Conservation (phyloP, 1,140 invertebrate genomes). For the Ganaspis sp. region DNA sequence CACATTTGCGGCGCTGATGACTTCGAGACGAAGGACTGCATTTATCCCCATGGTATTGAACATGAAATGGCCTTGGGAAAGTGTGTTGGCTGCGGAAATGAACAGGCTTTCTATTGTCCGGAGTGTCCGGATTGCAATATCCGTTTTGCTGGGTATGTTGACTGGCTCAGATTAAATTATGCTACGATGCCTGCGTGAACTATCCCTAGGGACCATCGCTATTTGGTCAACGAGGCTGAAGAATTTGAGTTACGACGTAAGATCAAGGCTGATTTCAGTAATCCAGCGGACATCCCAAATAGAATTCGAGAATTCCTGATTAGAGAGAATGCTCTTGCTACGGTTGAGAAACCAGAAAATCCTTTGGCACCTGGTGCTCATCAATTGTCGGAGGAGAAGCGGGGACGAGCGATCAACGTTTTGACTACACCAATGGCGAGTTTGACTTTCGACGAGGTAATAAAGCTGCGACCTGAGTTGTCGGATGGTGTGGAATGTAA, state of each 20-base stretch:
- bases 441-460: no score
- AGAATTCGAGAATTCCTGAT: no score
- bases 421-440: no score
- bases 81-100: conserved; percentile 22
- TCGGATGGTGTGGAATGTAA: no score
- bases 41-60: conserved; percentile 34
- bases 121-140: conserved; percentile 39
- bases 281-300: no score
- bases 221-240: neutral
- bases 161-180: conserved; percentile 39
- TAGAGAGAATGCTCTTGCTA: no score
- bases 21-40: conserved; percentile 23
- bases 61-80: conserved; percentile 25
- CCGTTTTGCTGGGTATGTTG: conserved; percentile 1
- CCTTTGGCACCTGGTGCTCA: no score
- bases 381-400: no score
- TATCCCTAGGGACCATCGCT: conserved; percentile 30
- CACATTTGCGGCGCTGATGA: conserved; percentile 29
- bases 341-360: no score
- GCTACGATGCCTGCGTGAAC: conserved; percentile 31
- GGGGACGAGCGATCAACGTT: no score
- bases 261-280: neutral
- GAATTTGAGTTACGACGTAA: neutral
- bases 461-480: no score
- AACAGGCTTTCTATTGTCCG: conserved; percentile 32